Conservation (phyloP, 2,113 vertebrate species). For the Cercocebus atys region DNA sequence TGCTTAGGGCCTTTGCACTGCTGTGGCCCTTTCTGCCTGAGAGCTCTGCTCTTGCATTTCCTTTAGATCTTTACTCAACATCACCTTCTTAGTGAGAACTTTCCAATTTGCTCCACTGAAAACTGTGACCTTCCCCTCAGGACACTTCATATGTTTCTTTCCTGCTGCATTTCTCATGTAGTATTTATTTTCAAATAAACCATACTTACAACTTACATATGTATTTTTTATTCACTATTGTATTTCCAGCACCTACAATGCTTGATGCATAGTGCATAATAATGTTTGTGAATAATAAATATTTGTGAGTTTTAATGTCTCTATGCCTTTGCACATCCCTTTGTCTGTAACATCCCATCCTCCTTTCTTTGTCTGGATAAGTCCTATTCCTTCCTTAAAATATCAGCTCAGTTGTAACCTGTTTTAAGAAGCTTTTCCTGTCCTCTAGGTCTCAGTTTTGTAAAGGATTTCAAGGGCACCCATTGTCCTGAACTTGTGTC, state of each 20-base stretch:
- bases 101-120: background rate
- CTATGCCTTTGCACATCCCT: background rate
- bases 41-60: fast-evolving
- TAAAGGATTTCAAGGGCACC: too few species aligned
- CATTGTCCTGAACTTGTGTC: background rate
- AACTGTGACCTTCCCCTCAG: background rate
- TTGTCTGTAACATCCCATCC: background rate
- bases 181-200: background rate
- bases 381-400: background rate
- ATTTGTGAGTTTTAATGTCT: background rate
- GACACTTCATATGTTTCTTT: background rate
- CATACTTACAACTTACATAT: fast-evolving
- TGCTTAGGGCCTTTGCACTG: background rate
- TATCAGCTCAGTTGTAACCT: background rate
- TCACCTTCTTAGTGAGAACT: background rate
- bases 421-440: background rate
- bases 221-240: too few species aligned
- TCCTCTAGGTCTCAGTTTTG: background rate
- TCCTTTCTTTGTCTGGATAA: background rate
- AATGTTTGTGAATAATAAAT: background rate
- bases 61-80: background rate
- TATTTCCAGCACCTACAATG: background rate
- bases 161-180: background rate
- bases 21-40: background rate
- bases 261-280: background rate